Percentiles rank a stretch among this genome's conserved stretches.
These are phyloP conservation scores for Anadara kagoshimensis DNA, from an alignment of 1,140 invertebrate genomes.

Conservation along the genomic window DNA sequence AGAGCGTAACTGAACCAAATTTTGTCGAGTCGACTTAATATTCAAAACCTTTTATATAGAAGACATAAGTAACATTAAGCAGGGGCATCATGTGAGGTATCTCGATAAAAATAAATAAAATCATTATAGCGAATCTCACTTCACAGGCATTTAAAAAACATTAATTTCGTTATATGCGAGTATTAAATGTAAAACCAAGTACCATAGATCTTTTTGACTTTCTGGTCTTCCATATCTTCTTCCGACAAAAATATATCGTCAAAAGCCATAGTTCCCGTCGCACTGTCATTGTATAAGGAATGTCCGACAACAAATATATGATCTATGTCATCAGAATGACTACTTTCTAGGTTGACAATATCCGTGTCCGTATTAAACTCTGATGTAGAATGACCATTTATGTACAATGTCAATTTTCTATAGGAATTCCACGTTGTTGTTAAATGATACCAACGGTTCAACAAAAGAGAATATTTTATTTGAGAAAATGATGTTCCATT, in stretches of 20 bases:
- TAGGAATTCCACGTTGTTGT: slow-evolving; percentile 29
- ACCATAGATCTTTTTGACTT: slow-evolving; percentile 29
- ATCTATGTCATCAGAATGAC: background rate
- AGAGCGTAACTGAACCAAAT: too few species aligned
- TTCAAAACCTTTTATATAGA: too few species aligned
- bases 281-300: background rate
- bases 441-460: slow-evolving; percentile 12
- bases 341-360: background rate
- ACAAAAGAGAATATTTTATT: slow-evolving; percentile 6
- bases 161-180: background rate
- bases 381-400: slow-evolving; percentile 28
- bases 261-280: background rate
- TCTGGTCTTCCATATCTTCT: slow-evolving; percentile 10
- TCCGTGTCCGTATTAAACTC: slow-evolving; percentile 3
- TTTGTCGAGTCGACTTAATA: too few species aligned
- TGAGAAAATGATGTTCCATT: slow-evolving; percentile 15
- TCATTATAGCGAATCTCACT: background rate
- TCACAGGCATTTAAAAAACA: background rate
- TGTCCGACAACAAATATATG: background rate
- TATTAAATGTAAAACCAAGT: background rate
- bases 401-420: slow-evolving; percentile 6
- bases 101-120: too few species aligned
- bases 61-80: too few species aligned
- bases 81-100: too few species aligned
- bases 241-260: slow-evolving; percentile 19